These are phyloP conservation scores for Caracal caracal DNA, from an alignment of 2,113 vertebrate species.

Conservation along the genomic window DNA sequence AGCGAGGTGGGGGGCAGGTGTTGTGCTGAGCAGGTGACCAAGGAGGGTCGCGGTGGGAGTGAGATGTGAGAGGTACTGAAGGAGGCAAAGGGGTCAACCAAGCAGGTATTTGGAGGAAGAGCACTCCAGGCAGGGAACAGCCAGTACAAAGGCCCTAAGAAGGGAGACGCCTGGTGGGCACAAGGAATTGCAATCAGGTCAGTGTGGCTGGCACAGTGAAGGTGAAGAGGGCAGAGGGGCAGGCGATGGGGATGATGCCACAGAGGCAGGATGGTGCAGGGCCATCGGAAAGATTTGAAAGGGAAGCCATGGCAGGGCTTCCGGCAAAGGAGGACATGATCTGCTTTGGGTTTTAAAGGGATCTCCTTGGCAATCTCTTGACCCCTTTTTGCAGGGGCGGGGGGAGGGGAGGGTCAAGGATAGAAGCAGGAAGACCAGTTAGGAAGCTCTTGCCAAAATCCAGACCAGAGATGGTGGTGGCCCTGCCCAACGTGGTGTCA, in stretches of 20 bases:
- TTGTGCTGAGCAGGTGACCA: no score
- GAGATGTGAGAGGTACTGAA: background rate
- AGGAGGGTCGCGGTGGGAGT: background rate
- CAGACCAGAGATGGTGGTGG: background rate
- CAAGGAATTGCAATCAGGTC: background rate
- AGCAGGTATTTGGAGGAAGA: background rate
- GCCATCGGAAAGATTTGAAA: background rate
- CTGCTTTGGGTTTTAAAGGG: background rate
- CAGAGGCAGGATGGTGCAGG: no score
- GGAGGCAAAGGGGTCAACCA: background rate
- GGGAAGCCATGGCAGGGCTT: background rate
- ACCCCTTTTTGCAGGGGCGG: background rate
- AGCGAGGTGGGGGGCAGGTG: rapidly evolving
- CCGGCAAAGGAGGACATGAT: background rate
- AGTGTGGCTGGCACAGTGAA: background rate
- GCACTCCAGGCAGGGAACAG: background rate
- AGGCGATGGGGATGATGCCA: rapidly evolving
- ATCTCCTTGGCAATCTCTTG: no score
- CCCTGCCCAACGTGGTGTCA: background rate
- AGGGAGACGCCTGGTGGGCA: background rate
- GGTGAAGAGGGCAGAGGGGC: no score
- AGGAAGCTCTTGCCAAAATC: background rate
- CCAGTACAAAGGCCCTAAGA: background rate
- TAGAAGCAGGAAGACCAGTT: background rate
- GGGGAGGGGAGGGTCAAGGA: background rate